A percentile compares a stretch with the other conserved stretches of the same genome.
These are phyloP conservation scores for Microtus richardsoni DNA, from an alignment of 2,113 vertebrate species.

Conservation along the genomic window DNA sequence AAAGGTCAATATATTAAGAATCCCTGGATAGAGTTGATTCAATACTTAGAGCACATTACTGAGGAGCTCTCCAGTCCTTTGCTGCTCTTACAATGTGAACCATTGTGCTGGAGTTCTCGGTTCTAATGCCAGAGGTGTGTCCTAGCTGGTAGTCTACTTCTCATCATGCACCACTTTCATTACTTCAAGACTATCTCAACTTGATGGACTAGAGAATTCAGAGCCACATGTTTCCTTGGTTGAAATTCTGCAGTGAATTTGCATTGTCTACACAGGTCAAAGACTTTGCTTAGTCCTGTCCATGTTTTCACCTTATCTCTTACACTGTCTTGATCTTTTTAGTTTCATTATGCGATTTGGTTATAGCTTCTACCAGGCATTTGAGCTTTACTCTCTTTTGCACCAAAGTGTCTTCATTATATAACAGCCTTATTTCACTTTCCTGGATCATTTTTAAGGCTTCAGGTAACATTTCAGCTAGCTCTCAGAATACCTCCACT, in stretches of 20 bases:
- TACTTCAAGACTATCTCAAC: not conserved
- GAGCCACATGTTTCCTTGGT: not conserved
- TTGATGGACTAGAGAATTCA: not conserved
- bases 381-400: not conserved
- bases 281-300: not conserved
- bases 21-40: not conserved
- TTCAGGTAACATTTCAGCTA: not conserved
- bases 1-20: not conserved
- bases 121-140: not conserved
- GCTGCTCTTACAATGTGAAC: too few species aligned
- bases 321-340: not conserved
- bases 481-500: not conserved
- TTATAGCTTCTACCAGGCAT: too few species aligned
- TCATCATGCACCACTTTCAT: rapidly evolving
- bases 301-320: rapidly evolving
- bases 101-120: not conserved
- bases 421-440: not conserved
- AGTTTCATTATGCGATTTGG: not conserved
- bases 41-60: not conserved
- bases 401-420: not conserved
- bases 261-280: not conserved
- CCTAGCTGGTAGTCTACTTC: not conserved
- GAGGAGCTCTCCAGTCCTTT: not conserved
- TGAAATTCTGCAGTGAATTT: not conserved
- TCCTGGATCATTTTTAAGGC: not conserved